These are phyloP conservation scores for Muschampia plurimacula DNA, from an alignment of 2,888 invertebrate species.

Conservation along the genomic window DNA sequence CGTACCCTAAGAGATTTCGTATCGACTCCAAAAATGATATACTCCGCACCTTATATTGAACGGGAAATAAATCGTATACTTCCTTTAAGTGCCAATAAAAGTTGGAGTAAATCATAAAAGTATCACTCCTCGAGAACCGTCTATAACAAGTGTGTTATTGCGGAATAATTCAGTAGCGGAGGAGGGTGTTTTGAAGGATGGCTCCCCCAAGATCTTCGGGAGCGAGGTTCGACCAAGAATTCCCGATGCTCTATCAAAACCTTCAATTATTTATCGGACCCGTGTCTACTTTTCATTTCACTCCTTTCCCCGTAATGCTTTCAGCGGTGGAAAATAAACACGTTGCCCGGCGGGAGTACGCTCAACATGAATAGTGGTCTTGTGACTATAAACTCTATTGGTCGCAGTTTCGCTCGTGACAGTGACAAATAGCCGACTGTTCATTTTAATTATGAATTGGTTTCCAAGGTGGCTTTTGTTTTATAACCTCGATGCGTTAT, in stretches of 20 bases:
- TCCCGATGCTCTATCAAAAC: slow-evolving; percentile 82
- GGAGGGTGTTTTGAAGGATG: slow-evolving; percentile 80
- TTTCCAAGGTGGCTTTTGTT: slow-evolving; percentile 23
- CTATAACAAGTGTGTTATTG: slow-evolving; percentile 86
- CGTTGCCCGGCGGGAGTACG: slow-evolving; percentile 75
- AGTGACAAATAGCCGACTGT: slow-evolving; percentile 62
- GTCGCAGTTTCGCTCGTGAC: slow-evolving; percentile 55
- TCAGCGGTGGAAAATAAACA: slow-evolving; percentile 72
- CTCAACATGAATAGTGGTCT: slow-evolving; percentile 65
- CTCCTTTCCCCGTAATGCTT: slow-evolving; percentile 76
- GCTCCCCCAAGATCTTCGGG: slow-evolving; percentile 76
- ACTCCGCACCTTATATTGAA: slow-evolving; percentile 82
- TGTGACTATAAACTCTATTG: slow-evolving; percentile 67
- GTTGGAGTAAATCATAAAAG: slow-evolving; percentile 86
- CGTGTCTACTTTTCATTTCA: slow-evolving; percentile 85
- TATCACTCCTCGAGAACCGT: slow-evolving; percentile 83
- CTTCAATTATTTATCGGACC: slow-evolving; percentile 86
- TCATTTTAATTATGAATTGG: slow-evolving; percentile 55
- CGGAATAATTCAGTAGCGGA: slow-evolving; percentile 82
- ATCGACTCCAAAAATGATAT: slow-evolving; percentile 80
- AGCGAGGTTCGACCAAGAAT: slow-evolving; percentile 69
- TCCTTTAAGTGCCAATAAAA: slow-evolving; percentile 86
- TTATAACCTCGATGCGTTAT: slow-evolving; percentile 25
- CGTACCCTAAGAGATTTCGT: slow-evolving; percentile 71
- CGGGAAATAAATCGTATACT: slow-evolving; percentile 84